Evolutionary conservation across 1,140 invertebrate genomes (phyloP), one percentile per base, ranked within the genome.

Genomic region (Drosophila trapezifrons): DNA sequence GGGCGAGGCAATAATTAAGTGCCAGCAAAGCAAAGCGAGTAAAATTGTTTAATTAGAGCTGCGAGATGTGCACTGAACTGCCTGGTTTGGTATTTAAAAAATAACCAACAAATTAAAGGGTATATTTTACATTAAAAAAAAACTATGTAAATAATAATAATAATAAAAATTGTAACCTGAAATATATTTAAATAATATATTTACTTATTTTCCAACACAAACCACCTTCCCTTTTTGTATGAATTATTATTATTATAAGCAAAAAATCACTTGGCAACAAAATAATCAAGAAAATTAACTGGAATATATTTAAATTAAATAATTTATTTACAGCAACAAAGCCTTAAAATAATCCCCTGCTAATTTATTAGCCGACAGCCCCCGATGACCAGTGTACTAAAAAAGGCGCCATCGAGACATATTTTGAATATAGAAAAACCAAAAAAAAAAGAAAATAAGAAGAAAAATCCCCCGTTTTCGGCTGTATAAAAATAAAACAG

Each of bases 401-500:
- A 64, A 66, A 64, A 67, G 59, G 65, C 59, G 65, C 59, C 65
- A 49, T 47, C 35, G 22, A 54, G 32, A 17, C 32, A 27, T 58
- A 22, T 63, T 29, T 56, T 40, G 2, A 17, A 40, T 59, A 49
- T 46, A 64, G 13, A 18, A 18, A 32, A 25, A 69, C 9, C 45
- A 42, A 18, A 2, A n/a, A 29, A 25, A 25, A 15, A 22, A 4
- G 2, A 4, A 84, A 84, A 84, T 84, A 84, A n/a, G n/a, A n/a
- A n/a, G n/a, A n/a, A n/a, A n/a, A n/a, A n/a, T n/a, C n/a, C n/a
- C n/a, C n/a, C n/a, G n/a, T n/a, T n/a, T 74, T 85, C 62, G 58
- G 55, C 80, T 79, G 82, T 82, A 60, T 86, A 87, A 79, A 86
- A 86, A 87, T 87, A 86, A 86, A 87, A 87, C 69, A 87, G 59